Conservation (phyloP, 2,888 invertebrate species). For the Tryphoninae sp. region DNA sequence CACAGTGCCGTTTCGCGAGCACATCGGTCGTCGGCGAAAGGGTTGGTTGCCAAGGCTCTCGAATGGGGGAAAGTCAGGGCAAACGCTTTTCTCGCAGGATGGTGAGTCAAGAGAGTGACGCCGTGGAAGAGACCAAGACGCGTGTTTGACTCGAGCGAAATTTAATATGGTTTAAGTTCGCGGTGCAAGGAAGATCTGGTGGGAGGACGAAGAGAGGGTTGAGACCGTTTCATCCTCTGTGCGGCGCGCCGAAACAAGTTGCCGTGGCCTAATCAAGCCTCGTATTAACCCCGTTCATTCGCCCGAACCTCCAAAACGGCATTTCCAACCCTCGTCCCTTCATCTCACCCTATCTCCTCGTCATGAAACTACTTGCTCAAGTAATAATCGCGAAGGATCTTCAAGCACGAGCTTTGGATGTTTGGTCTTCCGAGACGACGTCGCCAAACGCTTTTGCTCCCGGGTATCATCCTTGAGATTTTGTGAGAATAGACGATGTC, state of each 20-base stretch:
- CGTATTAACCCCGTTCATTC: conserved; percentile 73
- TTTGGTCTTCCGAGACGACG: conserved; percentile 44
- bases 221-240: conserved; percentile 50
- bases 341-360: background rate
- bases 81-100: conserved; percentile 41
- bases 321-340: conserved; percentile 9
- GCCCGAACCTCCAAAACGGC: conserved; percentile 3
- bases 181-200: conserved; percentile 44
- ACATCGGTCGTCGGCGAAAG: conserved; percentile 1
- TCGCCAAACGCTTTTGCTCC: conserved; percentile 29
- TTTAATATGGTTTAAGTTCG: conserved; percentile 80
- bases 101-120: conserved; percentile 43
- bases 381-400: conserved; percentile 78
- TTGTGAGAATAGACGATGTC: background rate
- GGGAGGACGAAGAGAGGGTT: conserved; percentile 35
- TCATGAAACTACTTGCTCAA: conserved; percentile 78
- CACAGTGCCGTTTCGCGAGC: conserved; percentile 53
- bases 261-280: conserved; percentile 78
- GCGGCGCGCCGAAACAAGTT: conserved; percentile 75
- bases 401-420: conserved; percentile 73
- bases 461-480: conserved; percentile 13
- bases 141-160: conserved; percentile 78
- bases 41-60: conserved; percentile 36
- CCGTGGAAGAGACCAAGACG: conserved; percentile 66
- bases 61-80: conserved; percentile 40